Evolutionary conservation across 2,113 vertebrate species (phyloP), one percentile per base, ranked within the genome.

Genomic region (Clarias gariepinus): DNA sequence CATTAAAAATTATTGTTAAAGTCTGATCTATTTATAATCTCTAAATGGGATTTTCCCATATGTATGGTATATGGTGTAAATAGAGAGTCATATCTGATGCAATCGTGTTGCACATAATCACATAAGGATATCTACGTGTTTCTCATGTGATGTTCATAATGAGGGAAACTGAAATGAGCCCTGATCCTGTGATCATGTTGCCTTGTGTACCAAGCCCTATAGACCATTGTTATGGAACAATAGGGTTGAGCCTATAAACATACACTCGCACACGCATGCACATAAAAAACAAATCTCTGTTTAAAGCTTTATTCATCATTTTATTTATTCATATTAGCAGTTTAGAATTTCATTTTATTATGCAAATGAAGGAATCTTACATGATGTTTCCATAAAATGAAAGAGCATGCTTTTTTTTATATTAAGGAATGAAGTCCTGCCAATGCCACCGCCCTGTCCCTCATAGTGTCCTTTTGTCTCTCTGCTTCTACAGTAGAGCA

Each of bases 381-480:
- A 36, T 36, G 30, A 33, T 18, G 47, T n/a, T 53, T 77, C 52
- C 52, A 78, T n/a, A n/a, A 1, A 30, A 58, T 25, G 47, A 47
- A 47, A 47, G 47, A 47, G 47, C 47, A 47, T 47, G 47, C 47
- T 47, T 47, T 47, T 47, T 47, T 47, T 58, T 30, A 55, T 3
- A 79, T 57, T 18, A 78, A 53, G 76, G 2, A 79, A 58, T 58
- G 9, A 33, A 21, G 2, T 23, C 19, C 25, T 60, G 28, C 6
- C 25, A 21, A 33, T 83, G 18, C 52, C 82, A 30, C 64, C 16
- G 41, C 57, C 69, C 77, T 81, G 64, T 82, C 53, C 76, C 53
- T 82, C 63, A 81, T 81, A 28, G 23, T 63, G 30, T 86, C 78
- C 16, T 25, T 74, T 68, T 9, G 18, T 82, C 66, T 82, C 55